A percentile compares a stretch with the other conserved stretches of the same genome.
Conservation (phyloP, 35 echinoderm and acorn worm genomes). For the Apostichopus parvimensis region DNA sequence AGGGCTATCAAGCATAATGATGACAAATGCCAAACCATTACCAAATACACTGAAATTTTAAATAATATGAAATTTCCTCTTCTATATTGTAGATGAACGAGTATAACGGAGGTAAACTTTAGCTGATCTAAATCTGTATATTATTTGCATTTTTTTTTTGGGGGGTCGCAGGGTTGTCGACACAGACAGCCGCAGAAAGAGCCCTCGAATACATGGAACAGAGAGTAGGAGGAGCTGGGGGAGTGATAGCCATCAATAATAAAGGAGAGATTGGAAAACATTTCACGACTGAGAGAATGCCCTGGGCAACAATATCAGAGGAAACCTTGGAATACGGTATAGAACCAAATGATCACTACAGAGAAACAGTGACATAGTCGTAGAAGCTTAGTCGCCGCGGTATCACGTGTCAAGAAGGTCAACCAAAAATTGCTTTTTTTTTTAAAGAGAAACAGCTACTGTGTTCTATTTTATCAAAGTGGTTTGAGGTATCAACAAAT, state of each 20-base stretch:
- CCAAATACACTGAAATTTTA: too few species aligned
- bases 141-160: not conserved
- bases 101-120: not conserved
- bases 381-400: too few species aligned
- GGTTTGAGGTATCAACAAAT: too few species aligned
- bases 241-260: constrained; percentile 77
- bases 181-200: constrained; percentile 78
- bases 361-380: not conserved
- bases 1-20: too few species aligned
- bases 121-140: too few species aligned
- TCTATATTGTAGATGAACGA: not conserved
- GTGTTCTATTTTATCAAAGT: too few species aligned
- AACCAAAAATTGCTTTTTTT: too few species aligned
- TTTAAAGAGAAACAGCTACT: too few species aligned
- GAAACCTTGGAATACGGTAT: constrained; percentile 70
- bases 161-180: constrained; percentile 58
- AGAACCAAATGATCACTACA: constrained; percentile 40
- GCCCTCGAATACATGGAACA: constrained; percentile 72
- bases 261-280: constrained; percentile 70
- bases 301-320: constrained; percentile 77
- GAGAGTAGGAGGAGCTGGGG: constrained; percentile 70
- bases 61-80: too few species aligned
- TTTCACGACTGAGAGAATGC: constrained; percentile 81
- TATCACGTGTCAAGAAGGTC: too few species aligned
- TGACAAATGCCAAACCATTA: too few species aligned